Evolutionary conservation across 2,888 invertebrate species (phyloP).

Genomic region (Ceraclea dissimilis): DNA sequence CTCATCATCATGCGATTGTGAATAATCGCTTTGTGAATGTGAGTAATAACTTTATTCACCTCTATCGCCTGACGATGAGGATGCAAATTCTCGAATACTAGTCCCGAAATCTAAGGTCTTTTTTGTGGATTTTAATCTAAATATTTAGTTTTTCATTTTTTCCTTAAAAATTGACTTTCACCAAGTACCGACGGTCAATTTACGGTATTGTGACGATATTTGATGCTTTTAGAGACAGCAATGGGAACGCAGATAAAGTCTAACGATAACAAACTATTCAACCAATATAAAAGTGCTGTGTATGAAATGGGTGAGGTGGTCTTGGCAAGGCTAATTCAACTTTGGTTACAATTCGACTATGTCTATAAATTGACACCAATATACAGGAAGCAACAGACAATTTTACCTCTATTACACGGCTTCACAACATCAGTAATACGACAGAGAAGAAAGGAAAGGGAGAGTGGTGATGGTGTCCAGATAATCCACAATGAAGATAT

Average conservation of each 20-base stretch:
- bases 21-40: no score
- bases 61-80: no score
- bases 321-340: conserved; percentile 38
- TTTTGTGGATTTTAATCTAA: no score
- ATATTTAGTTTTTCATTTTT: no score
- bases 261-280: background rate
- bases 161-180: no score
- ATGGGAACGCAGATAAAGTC: conserved; percentile 3
- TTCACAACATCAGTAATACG: conserved; percentile 15
- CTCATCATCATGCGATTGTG: no score
- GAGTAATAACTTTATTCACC: no score
- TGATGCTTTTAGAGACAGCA: conserved; percentile 5
- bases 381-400: conserved; percentile 41
- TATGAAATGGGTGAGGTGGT: conserved; percentile 27
- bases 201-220: no score
- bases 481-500: background rate
- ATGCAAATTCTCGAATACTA: no score
- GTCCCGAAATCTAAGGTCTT: no score
- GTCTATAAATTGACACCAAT: conserved; percentile 45
- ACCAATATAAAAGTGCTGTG: background rate
- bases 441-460: conserved; percentile 9
- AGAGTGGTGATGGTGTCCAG: background rate
- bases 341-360: conserved; percentile 49
- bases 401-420: conserved; percentile 28
- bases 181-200: no score